phyloP scores from a whole-genome alignment of 1,140 invertebrate species.

The Melipona quadrifasciata region DNA sequence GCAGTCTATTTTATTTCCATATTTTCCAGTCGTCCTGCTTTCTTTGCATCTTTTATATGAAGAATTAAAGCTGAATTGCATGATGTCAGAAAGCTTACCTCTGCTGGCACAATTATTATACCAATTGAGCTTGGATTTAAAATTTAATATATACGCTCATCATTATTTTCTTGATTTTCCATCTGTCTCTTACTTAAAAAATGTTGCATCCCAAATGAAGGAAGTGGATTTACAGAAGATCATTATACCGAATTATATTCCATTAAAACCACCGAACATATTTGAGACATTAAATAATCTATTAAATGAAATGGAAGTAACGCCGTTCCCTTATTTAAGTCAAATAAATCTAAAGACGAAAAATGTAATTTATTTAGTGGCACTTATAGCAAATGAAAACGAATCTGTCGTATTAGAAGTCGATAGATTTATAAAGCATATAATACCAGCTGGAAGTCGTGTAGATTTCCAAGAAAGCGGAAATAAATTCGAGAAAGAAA shows the following conservation, averaged over 20 bases:
- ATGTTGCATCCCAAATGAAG: constrained; percentile 78
- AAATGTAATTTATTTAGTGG: constrained; percentile 87
- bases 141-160: constrained; percentile 87
- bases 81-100: constrained; percentile 86
- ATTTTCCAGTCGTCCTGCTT: constrained; percentile 89
- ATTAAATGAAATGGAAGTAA: constrained; percentile 80
- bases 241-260: constrained; percentile 84
- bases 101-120: constrained; percentile 88
- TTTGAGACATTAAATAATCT: constrained; percentile 87
- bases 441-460: constrained; percentile 75
- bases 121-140: constrained; percentile 90
- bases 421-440: constrained; percentile 74
- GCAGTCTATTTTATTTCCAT: constrained; percentile 87
- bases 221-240: constrained; percentile 84
- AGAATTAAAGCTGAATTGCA: constrained; percentile 92
- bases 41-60: constrained; percentile 95
- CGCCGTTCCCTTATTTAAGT: constrained; percentile 87
- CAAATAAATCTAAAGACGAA: constrained; percentile 88
- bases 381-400: constrained; percentile 66
- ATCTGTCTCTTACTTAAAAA: constrained; percentile 80
- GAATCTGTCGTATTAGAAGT: constrained; percentile 62
- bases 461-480: constrained; percentile 73
- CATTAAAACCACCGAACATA: constrained; percentile 86
- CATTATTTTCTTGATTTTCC: constrained; percentile 95
- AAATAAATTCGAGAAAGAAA: constrained; percentile 72